Base-by-base conservation (phyloP, 2,113 vertebrate genomes). In the Herpetotheres cachinnans region DNA sequence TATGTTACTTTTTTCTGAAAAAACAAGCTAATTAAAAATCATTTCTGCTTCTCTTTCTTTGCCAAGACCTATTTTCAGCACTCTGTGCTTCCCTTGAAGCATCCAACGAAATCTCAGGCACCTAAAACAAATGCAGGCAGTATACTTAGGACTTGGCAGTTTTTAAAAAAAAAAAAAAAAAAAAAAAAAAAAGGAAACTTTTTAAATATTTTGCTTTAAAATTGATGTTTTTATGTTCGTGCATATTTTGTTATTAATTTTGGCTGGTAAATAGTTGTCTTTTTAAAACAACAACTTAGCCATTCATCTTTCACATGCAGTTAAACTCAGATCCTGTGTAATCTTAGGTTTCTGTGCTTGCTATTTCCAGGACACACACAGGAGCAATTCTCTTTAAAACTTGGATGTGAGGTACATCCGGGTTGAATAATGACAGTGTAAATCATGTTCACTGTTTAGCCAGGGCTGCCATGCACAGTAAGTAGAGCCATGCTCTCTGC, bases 11-110 rank as follows among this genome's bases (percentile, higher is more conserved):
- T 80, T 46, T 90, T 82, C 40, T 88, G 85, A 49, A 90, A 77
- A 85, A 78, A 26, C 17, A 83, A 86, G 19, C 52, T 69, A 71
- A 95, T 95, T 93, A 76, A 89, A 95, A 89, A 65, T 72, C 1
- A 84, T 95, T 97, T 93, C 73, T 36, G 90, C 44, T 95, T 47
- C 44, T 69, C 5, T 72, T 94, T 89, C 61, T 93, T 84, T 92
- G 55, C 90, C 72, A 86, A 89, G 30, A 30, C 61, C 50, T 92
- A 34, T 90, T 97, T 95, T 86, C 76, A 89, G 90, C 67, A 65
- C 6, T 88, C 29, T 78, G 1, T 80, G n/a, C 72, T 95, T 94
- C 55, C n/a, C 47, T 26, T 89, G 30, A 59, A 63, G 56, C 78
- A 92, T 54, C 58, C 88, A 78, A 6, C 94, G 80, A 86, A 92